phyloP scores from a whole-genome alignment of 2,797 vertebrate species.

The Oreochromis grahami region DNA sequence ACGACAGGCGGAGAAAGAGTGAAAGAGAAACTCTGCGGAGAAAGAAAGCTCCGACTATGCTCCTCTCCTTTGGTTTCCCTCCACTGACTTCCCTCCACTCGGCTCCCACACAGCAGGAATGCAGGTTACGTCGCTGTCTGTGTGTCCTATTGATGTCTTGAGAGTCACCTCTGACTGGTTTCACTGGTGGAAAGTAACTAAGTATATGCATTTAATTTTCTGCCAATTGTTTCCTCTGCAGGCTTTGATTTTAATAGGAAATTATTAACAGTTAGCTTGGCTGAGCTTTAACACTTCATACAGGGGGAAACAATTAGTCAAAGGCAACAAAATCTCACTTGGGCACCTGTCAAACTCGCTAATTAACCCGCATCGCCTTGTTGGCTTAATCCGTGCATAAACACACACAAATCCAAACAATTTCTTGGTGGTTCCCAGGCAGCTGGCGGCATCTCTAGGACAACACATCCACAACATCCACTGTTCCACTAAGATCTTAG shows the following conservation, averaged over 20 bases:
- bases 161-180: background rate
- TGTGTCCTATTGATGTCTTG: background rate
- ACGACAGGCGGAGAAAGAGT: conserved; percentile 40
- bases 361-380: background rate
- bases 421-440: background rate
- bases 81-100: conserved; percentile 43
- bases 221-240: background rate
- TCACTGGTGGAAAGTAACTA: background rate
- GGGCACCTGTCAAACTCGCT: background rate
- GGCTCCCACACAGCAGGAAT: conserved; percentile 74
- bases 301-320: background rate
- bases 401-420: background rate
- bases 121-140: conserved; percentile 39
- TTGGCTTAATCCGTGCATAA: background rate
- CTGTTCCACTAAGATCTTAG: background rate
- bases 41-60: conserved; percentile 57
- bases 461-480: background rate
- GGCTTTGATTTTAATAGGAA: background rate
- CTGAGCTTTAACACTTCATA: background rate
- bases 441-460: background rate
- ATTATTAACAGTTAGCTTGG: background rate
- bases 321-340: background rate
- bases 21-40: conserved; percentile 45
- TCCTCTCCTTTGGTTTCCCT: conserved; percentile 47
- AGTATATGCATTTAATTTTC: background rate